Base-by-base conservation (phyloP, 1,140 invertebrate genomes). In the Drosophila kepulauana region DNA sequence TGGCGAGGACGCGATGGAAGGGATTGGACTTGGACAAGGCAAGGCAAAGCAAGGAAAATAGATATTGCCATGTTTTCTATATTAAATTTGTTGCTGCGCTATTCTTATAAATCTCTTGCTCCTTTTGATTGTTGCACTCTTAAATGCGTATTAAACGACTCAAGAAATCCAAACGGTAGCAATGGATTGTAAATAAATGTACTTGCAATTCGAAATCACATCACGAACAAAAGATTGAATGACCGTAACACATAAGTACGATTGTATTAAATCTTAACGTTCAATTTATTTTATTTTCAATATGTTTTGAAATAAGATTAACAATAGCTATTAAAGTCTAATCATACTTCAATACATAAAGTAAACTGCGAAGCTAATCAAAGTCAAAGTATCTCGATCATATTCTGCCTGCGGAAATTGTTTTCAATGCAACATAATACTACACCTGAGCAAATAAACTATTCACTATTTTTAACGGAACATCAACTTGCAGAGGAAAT, bases 21-120 rank as follows among this genome's bases (percentile, higher is more conserved):
- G 20, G 20, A 25, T 25, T 25, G 35, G 38, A 10, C 6, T 33
- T 16, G 43, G 46, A 3, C 13, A 11, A 10, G 45, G 6, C 13
- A 11, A 10, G 45, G 30, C 4, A 48, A 6, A 8, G 16, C 7
- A 10, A 25, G 20, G 20, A 5, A 63, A 54, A 46, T 64, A 64
- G 64, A 59, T 67, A 43, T 43, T 66, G 54, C 61, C 45, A 63
- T 45, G 51, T 49, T 43, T 67, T 59, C 33, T 46, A 68, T 68
- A 73, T 67, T 61, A 59, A 66, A 52, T 67, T 59, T 61, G 13
- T 43, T 61, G 54, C 45, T 67, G 64, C 64, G 67, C 25, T 11
- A 20, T 52, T 35, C 52, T 46, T 38, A 16, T 8, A 25, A 59
- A 58, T 59, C 7, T 38, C 35, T 38, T 38, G 25, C 25, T 51